These are phyloP conservation scores for Ochotona princeps DNA, from an alignment of 2,113 vertebrate genomes.

Conservation along the genomic window DNA sequence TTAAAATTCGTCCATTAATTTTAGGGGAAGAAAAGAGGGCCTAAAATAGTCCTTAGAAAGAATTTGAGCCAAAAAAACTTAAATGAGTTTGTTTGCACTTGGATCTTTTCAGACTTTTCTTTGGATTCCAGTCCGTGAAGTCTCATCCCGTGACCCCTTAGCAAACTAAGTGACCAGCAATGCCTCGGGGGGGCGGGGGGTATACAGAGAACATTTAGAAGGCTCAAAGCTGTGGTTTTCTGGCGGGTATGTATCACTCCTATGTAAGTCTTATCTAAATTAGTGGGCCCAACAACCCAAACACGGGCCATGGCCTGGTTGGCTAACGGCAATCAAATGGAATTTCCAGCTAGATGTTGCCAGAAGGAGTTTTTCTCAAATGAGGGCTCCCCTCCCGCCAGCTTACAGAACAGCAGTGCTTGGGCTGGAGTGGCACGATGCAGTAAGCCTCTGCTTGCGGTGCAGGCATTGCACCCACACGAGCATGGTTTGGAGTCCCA, in stretches of 20 bases:
- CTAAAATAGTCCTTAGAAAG: not conserved
- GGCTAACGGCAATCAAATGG: not conserved
- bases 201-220: not conserved
- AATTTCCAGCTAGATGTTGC: not conserved
- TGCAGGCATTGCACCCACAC: too few species aligned
- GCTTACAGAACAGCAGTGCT: not conserved
- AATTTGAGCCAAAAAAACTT: not conserved
- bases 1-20: constrained; percentile 43
- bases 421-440: too few species aligned
- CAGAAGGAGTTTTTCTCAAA: not conserved
- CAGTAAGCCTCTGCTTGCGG: too few species aligned
- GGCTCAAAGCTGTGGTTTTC: not conserved
- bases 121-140: constrained; percentile 19
- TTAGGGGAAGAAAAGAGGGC: not conserved
- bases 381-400: not conserved
- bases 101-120: not conserved
- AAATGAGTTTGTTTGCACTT: not conserved
- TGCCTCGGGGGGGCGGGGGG: too few species aligned
- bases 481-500: too few species aligned
- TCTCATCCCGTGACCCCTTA: not conserved
- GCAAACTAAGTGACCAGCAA: not conserved
- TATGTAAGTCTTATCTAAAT: not conserved
- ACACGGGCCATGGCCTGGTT: not conserved
- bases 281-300: not conserved
- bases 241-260: not conserved